These are phyloP conservation scores for Gonatopus flavifemur DNA, from an alignment of 1,140 invertebrate species.

Conservation along the genomic window DNA sequence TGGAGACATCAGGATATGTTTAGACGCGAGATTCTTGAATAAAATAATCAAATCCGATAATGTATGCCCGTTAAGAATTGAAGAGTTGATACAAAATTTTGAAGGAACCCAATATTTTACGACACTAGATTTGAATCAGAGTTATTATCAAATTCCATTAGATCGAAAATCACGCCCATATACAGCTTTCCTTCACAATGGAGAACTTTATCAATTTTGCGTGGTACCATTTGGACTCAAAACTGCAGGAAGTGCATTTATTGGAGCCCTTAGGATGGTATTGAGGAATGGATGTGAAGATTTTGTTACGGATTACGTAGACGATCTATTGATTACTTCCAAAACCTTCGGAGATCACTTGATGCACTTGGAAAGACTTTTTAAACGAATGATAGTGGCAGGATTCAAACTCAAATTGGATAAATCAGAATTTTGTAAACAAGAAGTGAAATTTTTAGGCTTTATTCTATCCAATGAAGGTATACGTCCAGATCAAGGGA, in stretches of 20 bases:
- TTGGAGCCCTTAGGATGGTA: neutral
- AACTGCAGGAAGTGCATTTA: too few relatives aligned
- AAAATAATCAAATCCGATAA: neutral
- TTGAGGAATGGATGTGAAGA: neutral
- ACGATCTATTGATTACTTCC: too few relatives aligned
- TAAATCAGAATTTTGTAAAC: too few relatives aligned
- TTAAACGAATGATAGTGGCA: neutral
- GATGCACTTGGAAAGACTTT: neutral
- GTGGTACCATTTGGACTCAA: too few relatives aligned
- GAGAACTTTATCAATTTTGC: neutral
- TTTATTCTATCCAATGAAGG: slow-evolving; percentile 16
- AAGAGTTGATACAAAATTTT: neutral
- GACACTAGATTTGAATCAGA: neutral
- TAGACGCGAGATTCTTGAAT: slow-evolving; percentile 20
- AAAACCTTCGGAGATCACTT: neutral
- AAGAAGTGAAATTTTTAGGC: slow-evolving; percentile 19
- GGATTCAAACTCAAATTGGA: neutral
- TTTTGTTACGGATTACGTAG: neutral
- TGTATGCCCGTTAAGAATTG: neutral
- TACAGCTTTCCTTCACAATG: neutral
- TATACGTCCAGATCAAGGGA: slow-evolving; percentile 18
- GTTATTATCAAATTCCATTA: neutral
- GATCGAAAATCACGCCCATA: neutral
- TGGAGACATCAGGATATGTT: slow-evolving; percentile 9
- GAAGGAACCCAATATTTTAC: neutral